Evolutionary conservation across 2,113 vertebrate genomes (phyloP).

Genomic region (Microcebus griseorufus): DNA sequence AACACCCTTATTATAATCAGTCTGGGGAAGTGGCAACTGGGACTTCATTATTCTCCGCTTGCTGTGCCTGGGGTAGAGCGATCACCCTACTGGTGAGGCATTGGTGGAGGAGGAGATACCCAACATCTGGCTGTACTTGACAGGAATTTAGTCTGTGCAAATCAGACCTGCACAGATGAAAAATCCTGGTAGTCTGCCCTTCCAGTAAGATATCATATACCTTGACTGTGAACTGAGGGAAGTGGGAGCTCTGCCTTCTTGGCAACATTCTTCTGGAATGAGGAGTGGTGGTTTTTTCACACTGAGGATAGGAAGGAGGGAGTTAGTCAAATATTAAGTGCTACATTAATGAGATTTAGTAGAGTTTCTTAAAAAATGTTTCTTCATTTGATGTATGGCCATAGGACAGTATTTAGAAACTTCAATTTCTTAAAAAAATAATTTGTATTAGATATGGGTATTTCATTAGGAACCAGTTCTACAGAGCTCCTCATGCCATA

Average conservation of each 20-base stretch:
- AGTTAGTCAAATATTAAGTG: not conserved
- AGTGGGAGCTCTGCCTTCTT: not conserved
- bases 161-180: not conserved
- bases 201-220: not conserved
- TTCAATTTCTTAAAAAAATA: not conserved
- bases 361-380: not conserved
- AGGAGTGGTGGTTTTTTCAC: not conserved
- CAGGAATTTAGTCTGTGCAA: not conserved
- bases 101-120: not conserved
- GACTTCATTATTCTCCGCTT: not conserved
- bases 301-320: not conserved
- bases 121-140: not conserved
- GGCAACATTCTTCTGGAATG: not conserved
- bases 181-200: not conserved
- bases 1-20: not conserved
- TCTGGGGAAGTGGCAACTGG: not conserved
- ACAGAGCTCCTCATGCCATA: not conserved
- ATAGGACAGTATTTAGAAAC: not conserved
- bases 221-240: not conserved
- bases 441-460: not conserved
- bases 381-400: not conserved
- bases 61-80: not conserved
- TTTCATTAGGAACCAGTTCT: not conserved
- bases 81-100: not conserved
- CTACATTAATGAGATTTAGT: not conserved